Evolutionary conservation across 2,888 invertebrate species (phyloP).

Genomic region (Zygothrica quintamaculata): DNA sequence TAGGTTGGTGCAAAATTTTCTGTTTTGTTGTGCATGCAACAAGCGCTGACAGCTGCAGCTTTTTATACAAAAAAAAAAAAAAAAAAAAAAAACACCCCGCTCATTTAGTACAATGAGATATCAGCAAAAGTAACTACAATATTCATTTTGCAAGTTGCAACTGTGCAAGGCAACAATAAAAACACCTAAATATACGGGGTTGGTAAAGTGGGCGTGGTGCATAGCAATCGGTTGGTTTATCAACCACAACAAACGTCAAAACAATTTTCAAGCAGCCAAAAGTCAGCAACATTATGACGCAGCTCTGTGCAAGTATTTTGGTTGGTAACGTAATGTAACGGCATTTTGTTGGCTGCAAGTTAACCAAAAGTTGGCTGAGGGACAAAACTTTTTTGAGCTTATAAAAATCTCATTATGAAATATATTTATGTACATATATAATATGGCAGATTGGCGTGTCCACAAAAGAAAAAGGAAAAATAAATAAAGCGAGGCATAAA

Average conservation of each 20-base stretch:
- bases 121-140: not conserved
- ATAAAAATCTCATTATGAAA: not conserved
- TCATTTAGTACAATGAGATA: constrained; percentile 34
- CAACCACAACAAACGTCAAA: constrained; percentile 58
- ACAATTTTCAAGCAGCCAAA: constrained; percentile 44
- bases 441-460: no score
- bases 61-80: constrained; percentile 2
- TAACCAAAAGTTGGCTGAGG: constrained; percentile 1
- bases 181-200: no score
- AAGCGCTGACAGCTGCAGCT: constrained; percentile 24
- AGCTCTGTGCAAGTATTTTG: constrained; percentile 10
- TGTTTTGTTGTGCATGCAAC: constrained; percentile 16
- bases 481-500: not conserved
- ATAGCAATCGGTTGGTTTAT: constrained; percentile 30
- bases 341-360: constrained; percentile 1
- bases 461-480: not conserved
- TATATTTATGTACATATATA: not conserved
- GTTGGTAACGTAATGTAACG: not conserved
- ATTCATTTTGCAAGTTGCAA: not conserved
- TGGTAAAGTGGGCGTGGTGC: constrained; percentile 7
- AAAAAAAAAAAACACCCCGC: constrained; percentile 6
- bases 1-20: constrained; percentile 31
- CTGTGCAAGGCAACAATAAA: not conserved
- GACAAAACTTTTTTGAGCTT: constrained; percentile 3
- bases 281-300: constrained; percentile 34